A percentile compares a stretch with the other conserved stretches of the same genome.
Conservation (phyloP, 2,888 invertebrate species). For the Andricus curvator region DNA sequence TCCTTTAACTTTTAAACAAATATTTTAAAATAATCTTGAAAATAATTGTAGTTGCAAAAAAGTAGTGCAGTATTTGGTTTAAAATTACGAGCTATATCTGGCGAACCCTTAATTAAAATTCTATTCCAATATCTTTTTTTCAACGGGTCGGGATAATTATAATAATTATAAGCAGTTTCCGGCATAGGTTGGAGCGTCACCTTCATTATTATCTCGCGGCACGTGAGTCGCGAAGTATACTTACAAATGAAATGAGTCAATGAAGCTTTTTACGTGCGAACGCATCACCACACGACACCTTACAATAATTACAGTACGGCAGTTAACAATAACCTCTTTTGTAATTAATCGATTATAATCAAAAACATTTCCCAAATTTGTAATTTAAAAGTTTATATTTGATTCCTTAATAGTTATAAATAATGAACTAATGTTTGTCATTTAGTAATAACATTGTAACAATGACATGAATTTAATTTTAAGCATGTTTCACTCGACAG, state of each 20-base stretch:
- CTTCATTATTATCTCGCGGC: conserved; percentile 34
- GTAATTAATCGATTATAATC: neutral
- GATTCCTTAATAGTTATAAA: too few relatives aligned
- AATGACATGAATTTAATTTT: neutral
- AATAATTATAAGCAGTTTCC: conserved; percentile 27
- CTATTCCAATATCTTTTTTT: conserved; percentile 5
- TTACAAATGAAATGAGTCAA: conserved; percentile 9
- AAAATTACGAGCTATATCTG: neutral
- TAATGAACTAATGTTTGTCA: too few relatives aligned
- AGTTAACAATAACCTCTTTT: neutral
- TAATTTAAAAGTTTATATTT: too few relatives aligned
- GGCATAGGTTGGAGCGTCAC: conserved; percentile 11
- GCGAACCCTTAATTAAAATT: conserved; percentile 22
- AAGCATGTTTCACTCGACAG: neutral
- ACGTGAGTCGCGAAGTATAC: conserved; percentile 22
- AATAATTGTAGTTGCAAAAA: neutral
- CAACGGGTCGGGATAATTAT: conserved; percentile 21
- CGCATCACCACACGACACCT: neutral
- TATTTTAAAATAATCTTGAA: neutral
- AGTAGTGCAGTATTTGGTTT: neutral
- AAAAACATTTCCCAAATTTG: neutral
- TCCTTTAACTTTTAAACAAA: neutral
- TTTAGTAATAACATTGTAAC: too few relatives aligned
- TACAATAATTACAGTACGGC: neutral
- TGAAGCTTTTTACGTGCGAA: conserved; percentile 10